Percentiles rank a stretch among this genome's conserved stretches.
phyloP scores from a whole-genome alignment of 2,113 vertebrate genomes.

The Azemiops feae region DNA sequence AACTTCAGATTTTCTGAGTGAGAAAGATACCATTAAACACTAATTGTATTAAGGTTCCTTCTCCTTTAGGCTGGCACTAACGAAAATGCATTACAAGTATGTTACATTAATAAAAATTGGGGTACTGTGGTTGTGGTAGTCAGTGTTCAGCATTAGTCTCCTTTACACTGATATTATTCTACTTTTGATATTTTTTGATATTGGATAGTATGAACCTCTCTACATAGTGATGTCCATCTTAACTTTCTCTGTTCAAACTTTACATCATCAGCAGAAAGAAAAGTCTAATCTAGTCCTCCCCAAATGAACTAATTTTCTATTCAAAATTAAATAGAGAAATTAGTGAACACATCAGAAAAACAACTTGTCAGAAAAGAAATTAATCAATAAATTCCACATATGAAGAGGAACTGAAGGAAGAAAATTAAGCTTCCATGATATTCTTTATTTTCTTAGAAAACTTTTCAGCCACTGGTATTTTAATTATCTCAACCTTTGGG shows the following conservation, averaged over 20 bases:
- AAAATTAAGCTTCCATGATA: neutral
- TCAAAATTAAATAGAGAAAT: neutral
- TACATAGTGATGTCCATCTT: neutral
- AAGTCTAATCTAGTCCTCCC: neutral
- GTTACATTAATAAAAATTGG: neutral
- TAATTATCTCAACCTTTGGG: neutral
- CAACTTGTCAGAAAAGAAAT: neutral
- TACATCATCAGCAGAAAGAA: neutral
- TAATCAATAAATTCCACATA: neutral
- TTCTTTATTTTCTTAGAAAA: neutral
- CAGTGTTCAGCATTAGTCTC: neutral
- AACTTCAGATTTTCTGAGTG: neutral
- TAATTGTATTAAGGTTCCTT: neutral
- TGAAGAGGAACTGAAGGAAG: neutral
- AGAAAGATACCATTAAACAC: neutral
- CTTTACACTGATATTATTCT: neutral
- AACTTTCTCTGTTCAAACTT: neutral
- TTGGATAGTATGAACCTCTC: neutral
- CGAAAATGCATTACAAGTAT: neutral
- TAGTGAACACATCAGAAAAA: neutral
- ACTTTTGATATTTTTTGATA: neutral
- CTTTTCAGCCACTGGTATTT: neutral
- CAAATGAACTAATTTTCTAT: neutral
- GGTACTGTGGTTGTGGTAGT: neutral
- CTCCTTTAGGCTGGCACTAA: neutral